Conservation (phyloP, 2,113 vertebrate genomes). For the Copsychus sechellarum region DNA sequence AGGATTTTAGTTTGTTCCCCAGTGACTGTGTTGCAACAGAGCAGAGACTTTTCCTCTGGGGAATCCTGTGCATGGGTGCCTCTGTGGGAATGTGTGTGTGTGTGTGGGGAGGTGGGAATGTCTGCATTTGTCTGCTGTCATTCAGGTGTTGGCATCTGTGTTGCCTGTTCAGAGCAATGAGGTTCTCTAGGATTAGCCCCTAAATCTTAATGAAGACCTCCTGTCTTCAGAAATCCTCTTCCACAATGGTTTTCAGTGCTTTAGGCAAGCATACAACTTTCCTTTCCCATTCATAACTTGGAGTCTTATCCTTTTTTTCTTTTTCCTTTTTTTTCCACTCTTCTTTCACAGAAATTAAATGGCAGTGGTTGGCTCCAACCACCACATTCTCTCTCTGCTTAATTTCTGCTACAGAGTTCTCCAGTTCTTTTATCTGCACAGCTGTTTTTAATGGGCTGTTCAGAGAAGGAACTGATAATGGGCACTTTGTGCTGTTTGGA, state of each 20-base stretch:
- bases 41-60: not conserved
- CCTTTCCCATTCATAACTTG: slow-evolving; percentile 59
- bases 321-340: not conserved
- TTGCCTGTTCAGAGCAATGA: not conserved
- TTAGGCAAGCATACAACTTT: slow-evolving; percentile 15
- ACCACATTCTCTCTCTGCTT: slow-evolving; percentile 35
- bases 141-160: not conserved
- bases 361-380: slow-evolving; percentile 37
- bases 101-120: not conserved
- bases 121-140: not conserved
- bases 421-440: slow-evolving; percentile 70
- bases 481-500: slow-evolving; percentile 70
- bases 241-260: not conserved
- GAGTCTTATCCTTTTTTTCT: not conserved
- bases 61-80: not conserved
- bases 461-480: slow-evolving; percentile 69
- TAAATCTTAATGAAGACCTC: slow-evolving; percentile 22
- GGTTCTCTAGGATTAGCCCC: not conserved
- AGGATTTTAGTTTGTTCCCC: not conserved
- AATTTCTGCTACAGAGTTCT: slow-evolving; percentile 67
- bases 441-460: slow-evolving; percentile 72
- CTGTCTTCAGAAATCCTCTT: slow-evolving; percentile 5
- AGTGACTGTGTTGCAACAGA: accelerated
- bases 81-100: not conserved
- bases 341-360: slow-evolving; percentile 55